Evolutionary conservation across 35 echinoderm and acorn worm genomes (phyloP).

Genomic region (Acanthaster planci): DNA sequence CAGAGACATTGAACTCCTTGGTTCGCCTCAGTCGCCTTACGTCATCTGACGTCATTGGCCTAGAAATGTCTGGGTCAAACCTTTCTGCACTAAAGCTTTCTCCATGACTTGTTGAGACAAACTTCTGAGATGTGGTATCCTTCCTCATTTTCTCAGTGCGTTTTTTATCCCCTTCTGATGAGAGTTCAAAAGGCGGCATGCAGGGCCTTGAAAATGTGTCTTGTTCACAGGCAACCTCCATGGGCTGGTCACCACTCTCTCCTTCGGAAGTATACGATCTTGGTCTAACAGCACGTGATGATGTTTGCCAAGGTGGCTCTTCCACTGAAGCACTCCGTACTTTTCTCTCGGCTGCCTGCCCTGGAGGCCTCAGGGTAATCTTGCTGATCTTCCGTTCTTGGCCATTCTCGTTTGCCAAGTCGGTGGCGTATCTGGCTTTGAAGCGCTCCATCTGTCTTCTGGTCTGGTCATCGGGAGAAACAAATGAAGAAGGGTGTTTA

Average conservation of each 20-base stretch:
- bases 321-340: not conserved
- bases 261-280: not conserved
- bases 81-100: too few relatives aligned
- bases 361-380: not conserved
- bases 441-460: conserved; percentile 19
- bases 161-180: too few relatives aligned
- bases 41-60: not conserved
- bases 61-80: not conserved
- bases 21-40: not conserved
- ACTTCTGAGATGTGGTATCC: not conserved
- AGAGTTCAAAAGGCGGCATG: too few relatives aligned
- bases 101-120: not conserved
- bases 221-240: not conserved
- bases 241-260: not conserved
- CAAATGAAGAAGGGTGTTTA: not conserved
- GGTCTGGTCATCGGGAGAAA: not conserved
- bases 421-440: not conserved
- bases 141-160: not conserved
- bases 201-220: not conserved
- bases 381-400: conserved; percentile 4
- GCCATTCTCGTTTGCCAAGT: not conserved
- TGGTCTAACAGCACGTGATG: not conserved
- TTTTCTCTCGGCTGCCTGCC: not conserved
- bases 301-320: not conserved
- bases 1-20: not conserved